Percentiles rank a stretch among this genome's conserved stretches.
phyloP scores from a whole-genome alignment of 2,888 invertebrate species.

The Rhabditoides inermis region DNA sequence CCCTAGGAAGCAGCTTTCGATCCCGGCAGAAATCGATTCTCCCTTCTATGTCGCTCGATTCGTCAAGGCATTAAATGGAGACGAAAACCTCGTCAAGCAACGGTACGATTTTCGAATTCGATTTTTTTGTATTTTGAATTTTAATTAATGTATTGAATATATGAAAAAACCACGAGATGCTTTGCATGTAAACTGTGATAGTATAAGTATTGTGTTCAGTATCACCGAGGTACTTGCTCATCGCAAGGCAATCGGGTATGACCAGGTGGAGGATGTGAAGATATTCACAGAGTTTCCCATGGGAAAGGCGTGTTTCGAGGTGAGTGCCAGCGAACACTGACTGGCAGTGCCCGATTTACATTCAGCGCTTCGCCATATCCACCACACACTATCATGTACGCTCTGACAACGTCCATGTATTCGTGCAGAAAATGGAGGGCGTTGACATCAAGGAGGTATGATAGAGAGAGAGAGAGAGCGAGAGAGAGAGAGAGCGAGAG shows the following conservation, averaged over 20 bases:
- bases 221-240: slow-evolving; percentile 24
- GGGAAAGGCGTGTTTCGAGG: slow-evolving; percentile 35
- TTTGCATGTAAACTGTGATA: too few relatives aligned
- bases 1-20: slow-evolving; percentile 7
- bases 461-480: slow-evolving; percentile 4
- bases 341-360: too few relatives aligned
- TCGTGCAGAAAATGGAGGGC: slow-evolving; percentile 45
- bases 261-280: slow-evolving; percentile 23
- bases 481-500: slow-evolving; percentile 36
- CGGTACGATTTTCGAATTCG: too few relatives aligned
- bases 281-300: slow-evolving; percentile 23
- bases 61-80: slow-evolving; percentile 30
- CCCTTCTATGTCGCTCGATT: slow-evolving; percentile 41
- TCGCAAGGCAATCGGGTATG: slow-evolving; percentile 25
- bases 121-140: too few relatives aligned
- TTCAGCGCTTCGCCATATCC: slow-evolving; percentile 43
- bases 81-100: slow-evolving; percentile 18
- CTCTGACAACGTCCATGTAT: slow-evolving; percentile 41
- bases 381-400: slow-evolving; percentile 23
- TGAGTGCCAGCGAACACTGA: too few relatives aligned
- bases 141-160: too few relatives aligned
- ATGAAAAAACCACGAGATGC: slow-evolving; percentile 1
- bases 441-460: slow-evolving; percentile 41
- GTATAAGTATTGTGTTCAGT: too few relatives aligned
- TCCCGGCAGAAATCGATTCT: slow-evolving; percentile 30